Conservation (phyloP, 2,113 vertebrate species). For the Lates calcarifer region DNA sequence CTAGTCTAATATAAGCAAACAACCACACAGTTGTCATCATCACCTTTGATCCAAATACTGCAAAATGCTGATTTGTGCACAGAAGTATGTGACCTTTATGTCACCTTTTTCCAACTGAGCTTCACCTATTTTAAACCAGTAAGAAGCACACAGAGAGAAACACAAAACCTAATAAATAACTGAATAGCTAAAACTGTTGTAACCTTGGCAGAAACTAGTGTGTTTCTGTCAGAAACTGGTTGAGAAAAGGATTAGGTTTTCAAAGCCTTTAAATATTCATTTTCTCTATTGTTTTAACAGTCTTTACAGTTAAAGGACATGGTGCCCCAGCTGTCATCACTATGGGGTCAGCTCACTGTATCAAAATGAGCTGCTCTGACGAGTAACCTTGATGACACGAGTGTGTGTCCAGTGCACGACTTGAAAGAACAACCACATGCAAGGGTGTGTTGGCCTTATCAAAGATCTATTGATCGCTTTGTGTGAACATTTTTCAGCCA, state of each 20-base stretch:
- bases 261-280: slow-evolving; percentile 10
- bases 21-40: background rate
- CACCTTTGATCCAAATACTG: no score
- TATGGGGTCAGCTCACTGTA: slow-evolving; percentile 17
- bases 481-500: slow-evolving; percentile 55
- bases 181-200: background rate
- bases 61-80: background rate
- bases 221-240: background rate
- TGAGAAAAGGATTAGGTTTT: background rate
- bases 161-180: background rate
- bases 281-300: background rate
- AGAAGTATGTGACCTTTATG: background rate
- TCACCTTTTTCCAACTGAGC: background rate
- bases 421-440: slow-evolving; percentile 47
- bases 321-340: slow-evolving; percentile 7
- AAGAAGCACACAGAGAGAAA: background rate
- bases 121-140: no score
- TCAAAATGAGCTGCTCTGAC: slow-evolving; percentile 21
- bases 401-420: slow-evolving; percentile 11
- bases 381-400: slow-evolving; percentile 30
- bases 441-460: slow-evolving; percentile 53
- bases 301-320: background rate
- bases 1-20: background rate
- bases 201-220: background rate
- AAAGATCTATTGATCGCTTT: slow-evolving; percentile 73